Evolutionary conservation across 2,888 invertebrate species (phyloP).

Genomic region (Xestia c-nigrum): DNA sequence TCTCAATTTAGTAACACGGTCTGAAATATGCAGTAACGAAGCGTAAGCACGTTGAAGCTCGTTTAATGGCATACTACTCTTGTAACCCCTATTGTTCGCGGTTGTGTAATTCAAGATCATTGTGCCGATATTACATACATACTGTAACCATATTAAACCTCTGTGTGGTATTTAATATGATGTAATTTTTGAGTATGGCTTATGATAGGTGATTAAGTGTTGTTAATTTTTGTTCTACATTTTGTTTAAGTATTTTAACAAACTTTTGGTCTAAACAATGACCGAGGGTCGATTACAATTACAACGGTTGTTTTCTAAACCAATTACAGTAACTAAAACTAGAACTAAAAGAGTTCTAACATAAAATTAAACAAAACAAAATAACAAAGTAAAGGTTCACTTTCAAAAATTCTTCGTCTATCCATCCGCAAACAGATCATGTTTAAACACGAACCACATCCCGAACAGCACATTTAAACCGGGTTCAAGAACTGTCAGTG

Average conservation of each 20-base stretch:
- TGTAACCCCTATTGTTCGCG: constrained; percentile 63
- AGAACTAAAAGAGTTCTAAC: too few species aligned
- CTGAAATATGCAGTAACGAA: constrained; percentile 63
- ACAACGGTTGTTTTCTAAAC: too few species aligned
- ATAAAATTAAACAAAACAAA: too few species aligned
- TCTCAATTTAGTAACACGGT: constrained; percentile 16
- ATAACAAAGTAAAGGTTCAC: too few species aligned
- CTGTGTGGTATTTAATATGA: constrained; percentile 33
- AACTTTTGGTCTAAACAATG: neutral
- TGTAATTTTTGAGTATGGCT: constrained; percentile 29
- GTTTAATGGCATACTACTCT: constrained; percentile 53
- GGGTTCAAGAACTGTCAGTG: neutral
- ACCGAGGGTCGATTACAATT: neutral
- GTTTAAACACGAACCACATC: too few species aligned
- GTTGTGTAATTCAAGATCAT: constrained; percentile 69
- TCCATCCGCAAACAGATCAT: too few species aligned
- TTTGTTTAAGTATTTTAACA: neutral
- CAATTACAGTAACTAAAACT: too few species aligned
- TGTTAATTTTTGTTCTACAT: neutral
- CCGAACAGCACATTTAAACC: neutral
- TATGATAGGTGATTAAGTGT: neutral
- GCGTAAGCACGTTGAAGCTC: constrained; percentile 56
- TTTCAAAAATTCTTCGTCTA: too few species aligned
- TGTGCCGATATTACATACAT: constrained; percentile 62
- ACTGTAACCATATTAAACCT: constrained; percentile 50